phyloP scores from a whole-genome alignment of 2,888 invertebrate genomes.

The Xanthia togata region DNA sequence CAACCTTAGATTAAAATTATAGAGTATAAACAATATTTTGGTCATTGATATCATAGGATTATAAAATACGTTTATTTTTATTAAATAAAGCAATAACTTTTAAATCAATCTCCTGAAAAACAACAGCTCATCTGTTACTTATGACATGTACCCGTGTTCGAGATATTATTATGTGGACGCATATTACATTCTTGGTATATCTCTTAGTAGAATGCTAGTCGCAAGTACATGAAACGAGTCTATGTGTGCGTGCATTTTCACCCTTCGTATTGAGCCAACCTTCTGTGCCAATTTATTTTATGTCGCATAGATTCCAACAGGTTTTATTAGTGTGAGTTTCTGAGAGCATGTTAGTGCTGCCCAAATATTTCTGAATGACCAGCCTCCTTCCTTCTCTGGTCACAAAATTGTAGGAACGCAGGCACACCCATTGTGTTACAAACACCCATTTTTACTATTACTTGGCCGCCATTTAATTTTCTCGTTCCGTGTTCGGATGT shows the following conservation, averaged over 20 bases:
- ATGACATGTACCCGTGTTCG: too few species aligned
- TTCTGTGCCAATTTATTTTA: background rate
- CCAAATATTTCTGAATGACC: constrained; percentile 43
- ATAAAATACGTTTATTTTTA: too few species aligned
- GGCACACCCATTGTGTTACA: constrained; percentile 79
- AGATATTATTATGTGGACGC: too few species aligned
- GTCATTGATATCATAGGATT: too few species aligned
- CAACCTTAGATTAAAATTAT: too few species aligned
- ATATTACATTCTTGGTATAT: background rate
- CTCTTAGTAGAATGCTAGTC: background rate
- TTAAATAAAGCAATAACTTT: too few species aligned
- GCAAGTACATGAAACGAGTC: background rate
- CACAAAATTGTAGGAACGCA: constrained; percentile 74
- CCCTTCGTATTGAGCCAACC: background rate
- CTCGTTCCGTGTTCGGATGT: constrained; percentile 74
- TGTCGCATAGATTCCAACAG: constrained; percentile 5
- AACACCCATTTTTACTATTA: constrained; percentile 82
- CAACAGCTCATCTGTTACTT: too few species aligned
- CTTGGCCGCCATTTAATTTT: constrained; percentile 80
- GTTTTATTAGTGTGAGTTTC: constrained; percentile 20
- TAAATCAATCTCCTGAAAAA: too few species aligned
- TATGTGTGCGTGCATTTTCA: background rate
- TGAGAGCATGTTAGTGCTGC: constrained; percentile 15
- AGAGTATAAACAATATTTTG: too few species aligned
- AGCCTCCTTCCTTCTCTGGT: constrained; percentile 18